Evolutionary conservation across 2,888 invertebrate species (phyloP).

Genomic region (Microctonus brassicae): DNA sequence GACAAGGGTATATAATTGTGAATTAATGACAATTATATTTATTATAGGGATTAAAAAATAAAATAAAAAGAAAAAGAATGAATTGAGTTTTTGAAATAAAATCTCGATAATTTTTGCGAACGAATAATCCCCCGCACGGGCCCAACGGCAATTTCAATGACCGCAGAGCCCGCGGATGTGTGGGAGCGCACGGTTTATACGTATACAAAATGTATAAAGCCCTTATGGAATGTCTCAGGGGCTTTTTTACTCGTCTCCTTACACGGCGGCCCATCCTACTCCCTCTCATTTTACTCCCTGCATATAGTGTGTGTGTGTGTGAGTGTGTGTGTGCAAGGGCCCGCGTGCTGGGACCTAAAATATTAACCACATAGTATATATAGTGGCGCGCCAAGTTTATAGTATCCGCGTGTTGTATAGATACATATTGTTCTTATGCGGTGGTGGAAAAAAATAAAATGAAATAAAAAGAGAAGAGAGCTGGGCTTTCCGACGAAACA

Average conservation of each 20-base stretch:
- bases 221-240: slow-evolving; percentile 55
- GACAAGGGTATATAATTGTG: slow-evolving; percentile 54
- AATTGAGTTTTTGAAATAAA: slow-evolving; percentile 25
- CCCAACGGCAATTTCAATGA: slow-evolving; percentile 18
- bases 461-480: slow-evolving; percentile 3
- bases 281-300: neutral
- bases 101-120: slow-evolving; percentile 36
- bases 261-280: slow-evolving; percentile 18
- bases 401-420: slow-evolving; percentile 33
- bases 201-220: neutral
- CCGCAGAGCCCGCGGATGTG: slow-evolving; percentile 26
- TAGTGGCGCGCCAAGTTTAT: slow-evolving; percentile 35
- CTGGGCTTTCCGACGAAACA: slow-evolving; percentile 40
- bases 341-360: slow-evolving; percentile 51
- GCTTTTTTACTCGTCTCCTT: slow-evolving; percentile 27
- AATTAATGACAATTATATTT: slow-evolving; percentile 48
- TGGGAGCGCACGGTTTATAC: slow-evolving; percentile 19
- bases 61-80: neutral
- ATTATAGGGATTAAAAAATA: neutral
- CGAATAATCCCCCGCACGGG: neutral
- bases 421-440: slow-evolving; percentile 45
- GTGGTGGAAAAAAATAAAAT: no score
- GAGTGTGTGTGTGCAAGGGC: slow-evolving; percentile 22
- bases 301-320: no score
- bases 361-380: slow-evolving; percentile 60